These are phyloP conservation scores for Mamestra brassicae DNA, from an alignment of 2,888 invertebrate species.

Conservation along the genomic window DNA sequence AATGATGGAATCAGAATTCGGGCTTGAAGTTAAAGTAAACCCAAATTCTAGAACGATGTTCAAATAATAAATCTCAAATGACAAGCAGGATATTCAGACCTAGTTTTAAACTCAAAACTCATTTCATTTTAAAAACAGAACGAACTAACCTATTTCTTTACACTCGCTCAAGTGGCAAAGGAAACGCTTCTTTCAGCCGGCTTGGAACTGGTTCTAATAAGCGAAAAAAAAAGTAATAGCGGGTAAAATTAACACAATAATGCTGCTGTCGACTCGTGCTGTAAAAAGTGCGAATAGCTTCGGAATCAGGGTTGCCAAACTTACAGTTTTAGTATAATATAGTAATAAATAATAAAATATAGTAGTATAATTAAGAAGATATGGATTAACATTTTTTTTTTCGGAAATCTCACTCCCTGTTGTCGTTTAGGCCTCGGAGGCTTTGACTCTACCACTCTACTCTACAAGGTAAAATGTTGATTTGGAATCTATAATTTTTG, in stretches of 20 bases:
- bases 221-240: constrained; percentile 57
- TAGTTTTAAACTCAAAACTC: constrained; percentile 18
- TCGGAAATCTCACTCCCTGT: neutral
- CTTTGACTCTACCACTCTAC: too few species aligned
- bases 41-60: neutral
- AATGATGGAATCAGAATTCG: neutral
- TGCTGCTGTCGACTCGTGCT: constrained; percentile 61
- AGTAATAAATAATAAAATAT: too few species aligned
- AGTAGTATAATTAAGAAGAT: too few species aligned
- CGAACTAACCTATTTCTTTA: constrained; percentile 55
- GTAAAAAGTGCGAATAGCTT: constrained; percentile 71
- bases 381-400: neutral
- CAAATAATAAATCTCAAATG: neutral
- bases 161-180: constrained; percentile 49
- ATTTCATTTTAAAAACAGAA: constrained; percentile 28
- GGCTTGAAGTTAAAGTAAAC: neutral
- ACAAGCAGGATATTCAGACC: constrained; percentile 14
- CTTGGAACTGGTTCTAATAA: constrained; percentile 55
- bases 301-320: constrained; percentile 50
- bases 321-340: neutral
- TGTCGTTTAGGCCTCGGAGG: neutral
- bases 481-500: too few species aligned
- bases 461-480: too few species aligned
- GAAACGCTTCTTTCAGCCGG: constrained; percentile 57
- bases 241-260: constrained; percentile 67